Evolutionary conservation across 2,797 vertebrate genomes (phyloP).

Genomic region (Typhlichthys eigenmanni): DNA sequence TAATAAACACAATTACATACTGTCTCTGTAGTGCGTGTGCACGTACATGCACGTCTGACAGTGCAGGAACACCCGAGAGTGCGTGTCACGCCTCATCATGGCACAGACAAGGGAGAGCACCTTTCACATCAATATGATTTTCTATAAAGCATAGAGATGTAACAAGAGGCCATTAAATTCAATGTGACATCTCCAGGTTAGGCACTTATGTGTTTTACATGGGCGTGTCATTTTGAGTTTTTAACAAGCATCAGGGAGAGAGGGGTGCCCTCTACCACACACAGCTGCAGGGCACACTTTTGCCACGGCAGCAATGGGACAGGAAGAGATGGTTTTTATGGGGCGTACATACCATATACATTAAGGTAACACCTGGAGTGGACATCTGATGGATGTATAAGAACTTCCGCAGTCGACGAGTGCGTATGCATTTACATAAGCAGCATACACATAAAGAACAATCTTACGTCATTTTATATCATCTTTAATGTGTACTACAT

Average conservation of each 20-base stretch:
- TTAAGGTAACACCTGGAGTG: conserved; percentile 35
- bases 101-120: conserved; percentile 54
- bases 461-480: conserved; percentile 46
- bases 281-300: conserved; percentile 19
- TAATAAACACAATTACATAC: conserved; percentile 71
- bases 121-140: conserved; percentile 66
- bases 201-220: conserved; percentile 64
- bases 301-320: conserved; percentile 3
- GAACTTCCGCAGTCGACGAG: conserved; percentile 35
- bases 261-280: conserved; percentile 19
- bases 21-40: conserved; percentile 29
- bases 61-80: conserved; percentile 30
- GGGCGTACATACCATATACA: conserved; percentile 22
- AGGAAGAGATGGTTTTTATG: conserved; percentile 53
- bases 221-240: conserved; percentile 74
- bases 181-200: conserved; percentile 75
- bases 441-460: conserved; percentile 26
- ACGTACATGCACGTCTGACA: conserved; percentile 3
- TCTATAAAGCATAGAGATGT: conserved; percentile 38
- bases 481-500: conserved; percentile 28
- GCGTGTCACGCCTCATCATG: conserved; percentile 59
- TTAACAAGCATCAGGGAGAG: conserved; percentile 67
- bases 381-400: conserved; percentile 49
- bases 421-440: conserved; percentile 39
- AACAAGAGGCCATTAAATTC: conserved; percentile 76